Evolutionary conservation across 2,888 invertebrate genomes (phyloP), one percentile per base, ranked within the genome.

Genomic region (Hermaeophaga mercurialis): DNA sequence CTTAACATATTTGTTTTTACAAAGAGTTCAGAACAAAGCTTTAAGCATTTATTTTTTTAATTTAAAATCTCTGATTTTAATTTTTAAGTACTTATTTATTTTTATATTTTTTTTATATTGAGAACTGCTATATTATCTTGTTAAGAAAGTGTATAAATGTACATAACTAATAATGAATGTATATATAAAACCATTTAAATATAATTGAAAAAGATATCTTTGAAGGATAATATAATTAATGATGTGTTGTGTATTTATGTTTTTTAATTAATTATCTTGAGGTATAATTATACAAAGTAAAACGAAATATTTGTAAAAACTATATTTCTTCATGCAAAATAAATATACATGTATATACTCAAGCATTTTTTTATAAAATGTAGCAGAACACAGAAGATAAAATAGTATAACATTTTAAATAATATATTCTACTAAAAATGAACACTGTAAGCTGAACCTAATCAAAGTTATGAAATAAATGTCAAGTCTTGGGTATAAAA

Each of bases 321-420:
- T 62, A 58, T 59, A 50, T 58, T 56, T 58, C 48, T 55, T 57
- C 57, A 59, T 59, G 52, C 59, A 53, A 46, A 56, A 57, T 60
- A 56, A 52, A 53, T 54, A 54, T 48, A 58, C 58, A 56, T 50
- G 49, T 61, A 47, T 15, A 55, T 33, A 7, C 31, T 58, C 43
- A 49, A 54, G 46, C 48, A 43, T 54, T 47, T 39, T 15, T 39
- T 11, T 19, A n/a, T 39, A 19, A 18, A 39, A 19, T 39, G 18
- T 22, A 9, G 18, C 18, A 19, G 18, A 39, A 19, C 39, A 39
- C 39, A 19, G n/a, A n/a, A n/a, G n/a, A n/a, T n/a, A n/a, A n/a
- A n/a, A n/a, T n/a, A n/a, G n/a, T 19, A 19, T 9, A 19, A 39
- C 18, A 39, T 11, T 19, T 39, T 11, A 39, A 39, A 39, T 12